Conservation (phyloP, 2,888 invertebrate genomes). For the Thymelicus acteon region DNA sequence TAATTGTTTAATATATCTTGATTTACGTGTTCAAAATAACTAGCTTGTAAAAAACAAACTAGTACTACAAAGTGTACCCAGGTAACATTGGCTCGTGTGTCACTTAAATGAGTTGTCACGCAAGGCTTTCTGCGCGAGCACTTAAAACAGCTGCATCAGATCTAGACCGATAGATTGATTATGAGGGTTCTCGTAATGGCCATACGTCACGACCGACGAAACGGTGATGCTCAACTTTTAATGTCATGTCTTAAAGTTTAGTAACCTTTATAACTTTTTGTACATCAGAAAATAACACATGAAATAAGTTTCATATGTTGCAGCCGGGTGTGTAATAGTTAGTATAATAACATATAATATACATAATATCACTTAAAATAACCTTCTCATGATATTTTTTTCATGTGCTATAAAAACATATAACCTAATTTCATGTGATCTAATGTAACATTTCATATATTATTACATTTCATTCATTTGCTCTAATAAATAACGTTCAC, state of each 20-base stretch:
- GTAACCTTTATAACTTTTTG: background rate
- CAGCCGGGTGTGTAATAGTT: no score
- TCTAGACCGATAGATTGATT: slow-evolving; percentile 37
- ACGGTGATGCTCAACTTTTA: slow-evolving; percentile 11
- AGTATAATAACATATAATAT: no score
- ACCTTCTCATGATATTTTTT: no score
- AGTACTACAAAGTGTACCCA: slow-evolving; percentile 10
- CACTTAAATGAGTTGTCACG: slow-evolving; percentile 35
- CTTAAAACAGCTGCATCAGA: slow-evolving; percentile 24
- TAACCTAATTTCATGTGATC: no score
- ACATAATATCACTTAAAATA: no score
- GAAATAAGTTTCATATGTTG: no score
- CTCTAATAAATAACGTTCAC: no score
- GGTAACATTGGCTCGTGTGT: slow-evolving; percentile 29
- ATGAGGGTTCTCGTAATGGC: slow-evolving; percentile 33
- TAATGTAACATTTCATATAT: no score
- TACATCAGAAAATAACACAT: background rate
- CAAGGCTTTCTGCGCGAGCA: slow-evolving; percentile 20
- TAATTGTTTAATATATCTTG: background rate
- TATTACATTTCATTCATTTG: no score
- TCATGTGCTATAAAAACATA: no score
- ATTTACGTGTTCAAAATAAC: slow-evolving; percentile 13
- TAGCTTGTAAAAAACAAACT: no score
- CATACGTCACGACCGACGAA: slow-evolving; percentile 30
- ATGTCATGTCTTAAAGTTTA: background rate